Evolutionary conservation across 2,888 invertebrate species (phyloP), one percentile per base, ranked within the genome.

Genomic region (Tineola bisselliella): DNA sequence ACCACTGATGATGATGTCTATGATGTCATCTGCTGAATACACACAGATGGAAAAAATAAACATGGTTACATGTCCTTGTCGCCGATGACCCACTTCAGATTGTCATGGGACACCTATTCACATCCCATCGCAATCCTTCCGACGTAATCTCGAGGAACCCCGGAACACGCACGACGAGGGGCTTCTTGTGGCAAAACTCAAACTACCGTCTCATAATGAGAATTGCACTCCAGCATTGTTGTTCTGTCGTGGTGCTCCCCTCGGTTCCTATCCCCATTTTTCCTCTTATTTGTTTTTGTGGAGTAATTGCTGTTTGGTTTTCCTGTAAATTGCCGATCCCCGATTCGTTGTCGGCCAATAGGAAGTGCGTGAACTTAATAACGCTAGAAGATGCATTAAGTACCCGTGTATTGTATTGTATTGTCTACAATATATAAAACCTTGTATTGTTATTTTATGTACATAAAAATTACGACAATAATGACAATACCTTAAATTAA

Each of bases 281-380:
- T 81, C 81, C 75, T 76, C 74, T 72, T 86, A 79, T 86, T 86
- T 86, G 84, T 84, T 86, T 86, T 84, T 81, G 81, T 84, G 75
- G 73, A 69, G 77, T 84, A 84, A 86, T 86, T 86, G 81, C 71
- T 84, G 82, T 84, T 83, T 81, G 79, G 81, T 82, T 81, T 83
- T 78, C 79, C 76, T 73, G 76, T 77, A 76, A 77, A 82, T 81
- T 79, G 81, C 76, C 33, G 58, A 54, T 19, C 25, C 54, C 33
- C 19, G 58, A 58, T 30, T 33, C 54, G 54, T 17, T 25, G 54
- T 19, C 25, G 18, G 25, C 54, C 54, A 25, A 48, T 54, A 25
- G 54, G 17, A 54, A 54, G 25, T 54, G 25, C 3, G 54, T 12
- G 19, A 25, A 10, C 15, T 52, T 52, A 52, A 17, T 13, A 52